phyloP scores from a whole-genome alignment of 2,797 vertebrate species.

The Pseudochromis fuscus region DNA sequence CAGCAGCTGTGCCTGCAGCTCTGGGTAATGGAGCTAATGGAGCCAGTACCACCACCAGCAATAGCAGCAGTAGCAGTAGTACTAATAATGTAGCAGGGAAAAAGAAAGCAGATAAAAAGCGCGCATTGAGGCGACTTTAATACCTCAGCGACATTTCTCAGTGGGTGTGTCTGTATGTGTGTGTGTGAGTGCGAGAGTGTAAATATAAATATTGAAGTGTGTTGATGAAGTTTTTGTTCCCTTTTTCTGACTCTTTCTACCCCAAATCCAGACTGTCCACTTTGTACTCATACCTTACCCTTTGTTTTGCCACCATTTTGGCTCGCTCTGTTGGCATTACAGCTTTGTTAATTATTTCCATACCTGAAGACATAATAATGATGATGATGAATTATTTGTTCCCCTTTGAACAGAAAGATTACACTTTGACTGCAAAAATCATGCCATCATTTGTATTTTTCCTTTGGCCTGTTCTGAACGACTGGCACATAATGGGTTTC shows the following conservation, averaged over 20 bases:
- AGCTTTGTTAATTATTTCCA: slow-evolving; percentile 55
- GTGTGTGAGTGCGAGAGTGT: slow-evolving; percentile 57
- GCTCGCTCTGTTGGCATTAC: slow-evolving; percentile 48
- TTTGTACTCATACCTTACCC: slow-evolving; percentile 67
- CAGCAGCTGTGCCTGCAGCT: slow-evolving; percentile 73
- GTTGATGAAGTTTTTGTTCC: slow-evolving; percentile 75
- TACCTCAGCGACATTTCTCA: slow-evolving; percentile 53
- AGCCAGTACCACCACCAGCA: slow-evolving; percentile 77
- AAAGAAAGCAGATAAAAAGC: slow-evolving; percentile 96
- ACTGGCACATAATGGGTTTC: slow-evolving; percentile 46
- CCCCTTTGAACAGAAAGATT: slow-evolving; percentile 49
- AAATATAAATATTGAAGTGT: slow-evolving; percentile 85
- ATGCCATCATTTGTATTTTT: slow-evolving; percentile 50
- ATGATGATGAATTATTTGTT: slow-evolving; percentile 37
- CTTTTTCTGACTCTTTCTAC: slow-evolving; percentile 70
- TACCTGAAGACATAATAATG: slow-evolving; percentile 51
- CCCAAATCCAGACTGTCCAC: slow-evolving; percentile 63
- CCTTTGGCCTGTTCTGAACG: slow-evolving; percentile 37
- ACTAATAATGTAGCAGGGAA: slow-evolving; percentile 87
- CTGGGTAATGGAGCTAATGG: slow-evolving; percentile 83
- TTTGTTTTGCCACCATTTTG: slow-evolving; percentile 58
- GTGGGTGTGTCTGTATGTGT: slow-evolving; percentile 51
- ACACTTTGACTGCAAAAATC: slow-evolving; percentile 32
- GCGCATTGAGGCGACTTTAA: slow-evolving; percentile 94
- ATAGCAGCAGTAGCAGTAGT: slow-evolving; percentile 79